phyloP scores from a whole-genome alignment of 2,888 invertebrate species.

The Ceriagrion tenellum region DNA sequence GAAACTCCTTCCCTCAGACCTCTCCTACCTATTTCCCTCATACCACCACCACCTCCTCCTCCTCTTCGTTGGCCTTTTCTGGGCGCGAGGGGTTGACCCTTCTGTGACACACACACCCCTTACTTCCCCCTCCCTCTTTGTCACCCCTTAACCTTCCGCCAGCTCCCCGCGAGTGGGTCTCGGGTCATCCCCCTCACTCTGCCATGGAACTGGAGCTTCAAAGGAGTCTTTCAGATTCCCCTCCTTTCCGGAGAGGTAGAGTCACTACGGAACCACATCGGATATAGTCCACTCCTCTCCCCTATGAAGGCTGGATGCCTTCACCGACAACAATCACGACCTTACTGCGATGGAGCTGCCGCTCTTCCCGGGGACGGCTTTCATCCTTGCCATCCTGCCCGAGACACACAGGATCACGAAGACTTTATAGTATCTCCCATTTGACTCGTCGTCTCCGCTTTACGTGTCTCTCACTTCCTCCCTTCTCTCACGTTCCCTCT shows the following conservation, averaged over 20 bases:
- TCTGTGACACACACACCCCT: neutral
- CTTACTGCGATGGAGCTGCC: neutral
- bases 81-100: neutral
- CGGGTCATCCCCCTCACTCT: neutral
- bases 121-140: neutral
- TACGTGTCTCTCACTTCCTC: neutral
- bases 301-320: neutral
- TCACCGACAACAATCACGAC: neutral
- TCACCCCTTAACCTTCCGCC: neutral
- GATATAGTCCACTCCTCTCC: neutral
- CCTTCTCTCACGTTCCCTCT: neutral
- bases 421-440: neutral
- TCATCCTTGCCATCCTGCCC: neutral
- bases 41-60: neutral
- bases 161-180: too few relatives aligned
- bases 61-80: neutral
- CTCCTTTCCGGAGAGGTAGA: too few relatives aligned
- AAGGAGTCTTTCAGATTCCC: too few relatives aligned
- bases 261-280: neutral
- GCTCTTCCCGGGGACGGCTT: neutral
- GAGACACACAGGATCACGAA: neutral
- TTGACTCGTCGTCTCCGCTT: neutral
- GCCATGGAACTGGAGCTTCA: neutral
- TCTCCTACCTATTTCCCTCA: neutral
- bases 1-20: neutral